Evolutionary conservation across 2,797 vertebrate species (phyloP), one percentile per base, ranked within the genome.

Genomic region (Eulemur rubriventer): DNA sequence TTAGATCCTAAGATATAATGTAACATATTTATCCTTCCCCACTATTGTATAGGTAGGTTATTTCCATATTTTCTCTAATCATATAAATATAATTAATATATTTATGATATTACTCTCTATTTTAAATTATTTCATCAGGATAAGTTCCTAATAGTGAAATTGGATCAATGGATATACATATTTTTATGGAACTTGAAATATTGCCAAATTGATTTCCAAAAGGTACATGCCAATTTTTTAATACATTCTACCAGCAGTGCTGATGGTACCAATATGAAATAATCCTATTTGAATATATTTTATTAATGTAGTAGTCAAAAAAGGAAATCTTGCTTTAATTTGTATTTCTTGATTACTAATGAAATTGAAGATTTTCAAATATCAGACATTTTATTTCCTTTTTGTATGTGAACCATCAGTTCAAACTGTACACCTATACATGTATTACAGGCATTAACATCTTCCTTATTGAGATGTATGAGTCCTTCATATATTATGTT

Each of bases 141-240:
- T 59, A 59, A 59, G 57, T 70, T 83, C 22, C 50, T 75, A 83
- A 50, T 61, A 67, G 69, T 59, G 30, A 92, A 95, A 88, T 76
- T 61, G 55, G 14, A 22, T 67, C 61, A 92, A 70, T 35, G 12
- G 73, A 46, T 73, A 46, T 76, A 26, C 69, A 80, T 67, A 73
- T 41, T 57, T 93, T 80, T 85, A 75, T 35, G 35, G 38, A 75
- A 93, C n/a, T 81, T 81, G 50, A 67, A 93, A 80, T 81, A 86
- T 59, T 52, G 17, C 30, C 41, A 73, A 92, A 43, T 14, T 75
- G 41, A 86, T 33, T 80, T 90, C 55, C 55, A 26, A 79, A 85
- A 78, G 22, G 38, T 73, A 85, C 13, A 3, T 35, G 22, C 17
- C 48, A 72, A 84, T 22, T 94, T 76, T 55, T 30, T 57, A 59